Evolutionary conservation across 1,140 invertebrate genomes (phyloP), one percentile per base, ranked within the genome.

Genomic region (Drosophila sucinea): DNA sequence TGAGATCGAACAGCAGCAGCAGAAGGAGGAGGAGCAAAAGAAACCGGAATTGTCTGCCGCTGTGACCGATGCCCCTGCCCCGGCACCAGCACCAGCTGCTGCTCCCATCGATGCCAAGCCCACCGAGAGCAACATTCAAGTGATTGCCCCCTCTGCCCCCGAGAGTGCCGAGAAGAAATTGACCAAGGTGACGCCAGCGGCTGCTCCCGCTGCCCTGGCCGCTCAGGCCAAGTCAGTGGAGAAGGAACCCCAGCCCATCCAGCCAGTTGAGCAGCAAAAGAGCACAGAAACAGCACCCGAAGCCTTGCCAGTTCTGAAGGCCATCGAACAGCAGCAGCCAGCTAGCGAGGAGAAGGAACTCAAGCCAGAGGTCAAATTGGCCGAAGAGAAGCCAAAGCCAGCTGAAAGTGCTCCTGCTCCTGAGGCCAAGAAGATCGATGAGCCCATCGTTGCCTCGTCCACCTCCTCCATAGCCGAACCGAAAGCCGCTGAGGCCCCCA

Each of bases 1-100:
- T 33, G 83, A 81, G 27, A 72, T 66, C 10, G 83, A 81, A n/a
- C 81, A 84, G 47, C 62, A 78, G 70, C 61, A 79, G n/a, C 81
- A 84, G 55, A 77, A 77, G 55, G 60, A 58, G 40, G 66, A 63
- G 25, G 44, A 51, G 27, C 23, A 51, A 51, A 51, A 51, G 44
- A 51, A 51, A 23, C 44, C 44, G 7, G 44, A 51, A 51, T 10
- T 25, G 7, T 51, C 44, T 25, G 23, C 44, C 0, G 58, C 75
- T 47, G 69, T 44, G 1, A 11, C 65, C 2, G 64, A 60, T 32
- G 51, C 60, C 17, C 27, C 29, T 32, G 64, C 73, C 4, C 35
- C 63, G 33, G 47, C 67, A 23, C 33, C 70, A 6, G 47, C 47
- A 2, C 32, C 70, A 10, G 75, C 69, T 27, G 38, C 69, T 25